Evolutionary conservation across 2,888 invertebrate genomes (phyloP), one percentile per base, ranked within the genome.

Genomic region (Tiphia femorata): DNA sequence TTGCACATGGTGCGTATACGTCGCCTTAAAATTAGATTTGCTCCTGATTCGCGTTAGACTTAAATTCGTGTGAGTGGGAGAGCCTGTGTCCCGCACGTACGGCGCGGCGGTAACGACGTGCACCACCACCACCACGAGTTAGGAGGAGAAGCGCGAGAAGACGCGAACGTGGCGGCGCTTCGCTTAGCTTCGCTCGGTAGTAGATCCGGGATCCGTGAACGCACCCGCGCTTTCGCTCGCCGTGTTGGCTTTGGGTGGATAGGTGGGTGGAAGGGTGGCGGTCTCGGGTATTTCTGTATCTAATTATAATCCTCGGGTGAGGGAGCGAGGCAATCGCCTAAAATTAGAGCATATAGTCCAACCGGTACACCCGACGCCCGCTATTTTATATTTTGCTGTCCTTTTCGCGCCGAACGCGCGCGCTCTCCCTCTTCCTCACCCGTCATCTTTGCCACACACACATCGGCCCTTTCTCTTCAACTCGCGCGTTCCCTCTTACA

Each of bases 271-370:
- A 68, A 66, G 66, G 65, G 75, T 75, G 79, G 77, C 75, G 65
- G 73, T 33, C 33, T 73, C 74, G 81, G 75, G 76, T 81, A 81
- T 81, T 81, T 81, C 79, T 81, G 81, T 77, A 81, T 81, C 81
- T 81, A 81, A 81, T 81, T 81, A 81, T 81, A 81, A 81, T 81
- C 79, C 77, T 78, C 71, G 79, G 63, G 79, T 75, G 81, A 81
- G 80, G 79, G 80, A 80, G 81, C 78, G 75, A 80, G 76, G 80
- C 81, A 77, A 81, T 81, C 81, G 80, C 72, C 81, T 81, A 81
- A 81, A 81, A 81, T 81, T 81, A 81, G 81, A 80, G 77, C 76
- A 79, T 81, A 79, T 80, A 79, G 78, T 78, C 78, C 71, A 78
- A 78, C 77, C 72, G 70, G 72, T 70, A 70, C 68, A 62, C 17